Evolutionary conservation across 2,113 vertebrate genomes (phyloP).

Genomic region (Cepphus grylle): DNA sequence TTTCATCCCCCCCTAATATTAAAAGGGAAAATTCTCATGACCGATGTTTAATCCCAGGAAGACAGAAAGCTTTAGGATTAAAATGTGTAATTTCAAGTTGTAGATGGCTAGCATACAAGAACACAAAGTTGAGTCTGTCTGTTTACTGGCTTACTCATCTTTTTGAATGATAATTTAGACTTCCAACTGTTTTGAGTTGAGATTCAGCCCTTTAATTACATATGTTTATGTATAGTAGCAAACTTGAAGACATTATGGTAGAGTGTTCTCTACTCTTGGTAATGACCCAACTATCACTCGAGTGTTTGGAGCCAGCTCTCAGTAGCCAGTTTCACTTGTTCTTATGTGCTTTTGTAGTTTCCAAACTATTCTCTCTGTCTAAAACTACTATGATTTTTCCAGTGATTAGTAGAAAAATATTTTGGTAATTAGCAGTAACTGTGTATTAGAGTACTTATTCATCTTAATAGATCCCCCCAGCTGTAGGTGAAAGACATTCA

Average conservation of each 20-base stretch:
- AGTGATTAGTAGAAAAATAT: constrained; percentile 54
- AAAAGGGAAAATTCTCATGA: neutral
- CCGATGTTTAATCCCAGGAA: neutral
- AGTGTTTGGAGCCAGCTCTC: constrained; percentile 41
- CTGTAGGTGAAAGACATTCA: constrained; percentile 6
- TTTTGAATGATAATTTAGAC: constrained; percentile 56
- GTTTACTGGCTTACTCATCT: constrained; percentile 58
- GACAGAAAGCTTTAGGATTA: constrained; percentile 27
- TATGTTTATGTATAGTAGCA: constrained; percentile 62
- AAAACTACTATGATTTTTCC: neutral
- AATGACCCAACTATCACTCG: constrained; percentile 60
- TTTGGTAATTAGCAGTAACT: constrained; percentile 52
- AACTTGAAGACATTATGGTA: constrained; percentile 65
- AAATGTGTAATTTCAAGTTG: constrained; percentile 36
- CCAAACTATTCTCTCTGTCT: constrained; percentile 39
- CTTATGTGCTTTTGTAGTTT: constrained; percentile 58
- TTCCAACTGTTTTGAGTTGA: constrained; percentile 66
- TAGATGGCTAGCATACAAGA: constrained; percentile 57
- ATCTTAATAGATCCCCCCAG: neutral
- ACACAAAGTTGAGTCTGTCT: constrained; percentile 60
- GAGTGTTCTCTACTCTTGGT: constrained; percentile 57
- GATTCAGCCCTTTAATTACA: constrained; percentile 55
- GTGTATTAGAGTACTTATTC: constrained; percentile 20
- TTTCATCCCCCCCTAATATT: constrained; percentile 5
- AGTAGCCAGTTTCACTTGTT: constrained; percentile 50